Base-by-base conservation (phyloP, 2,888 invertebrate species). In the Ptychoptera albimana region DNA sequence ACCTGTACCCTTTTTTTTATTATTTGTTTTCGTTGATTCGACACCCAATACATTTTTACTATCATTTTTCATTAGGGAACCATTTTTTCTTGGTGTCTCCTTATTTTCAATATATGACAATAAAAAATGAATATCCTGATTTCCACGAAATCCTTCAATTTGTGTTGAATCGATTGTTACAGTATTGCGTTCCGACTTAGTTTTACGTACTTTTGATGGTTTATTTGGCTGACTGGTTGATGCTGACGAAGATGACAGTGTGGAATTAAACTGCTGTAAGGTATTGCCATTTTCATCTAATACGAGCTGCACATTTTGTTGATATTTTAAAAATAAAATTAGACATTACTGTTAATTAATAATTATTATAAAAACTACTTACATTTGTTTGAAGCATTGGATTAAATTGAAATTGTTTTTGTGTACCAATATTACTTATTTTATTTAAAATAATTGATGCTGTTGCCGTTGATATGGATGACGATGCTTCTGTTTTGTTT, bases 261-360 rank as follows among this genome's bases (percentile, higher is more conserved):
- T 64, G 45, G 70, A 67, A 57, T 61, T 70, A 66, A 61, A 69
- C 55, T 61, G 71, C 11, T 73, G 74, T 45, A 84, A 67, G 34
- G 83, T 73, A 61, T 86, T 86, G 48, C 82, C 83, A 60, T 85
- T 86, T 66, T 86, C 86, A 66, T 86, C 86, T 49, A 31, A 44
- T 45, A 48, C 38, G 7, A 7, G 23, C 23, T 23, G 23, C 7
- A 23, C 3, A 23, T 23, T 23, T 23, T 23, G 7, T 23, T 23
- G 4, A 23, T 5, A 23, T 23, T 5, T 23, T 5, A 5, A 23
- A 23, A 5, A 23, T 23, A 23, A 23, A 23, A n/a, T n/a, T n/a
- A n/a, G n/a, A n/a, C n/a, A n/a, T n/a, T n/a, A n/a, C n/a, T n/a
- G n/a, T n/a, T 23, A 23, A 23, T 23, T 23, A 23, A 23, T 5